These are phyloP conservation scores for Pithys albifrons DNA, from an alignment of 2,113 vertebrate species.

Conservation along the genomic window DNA sequence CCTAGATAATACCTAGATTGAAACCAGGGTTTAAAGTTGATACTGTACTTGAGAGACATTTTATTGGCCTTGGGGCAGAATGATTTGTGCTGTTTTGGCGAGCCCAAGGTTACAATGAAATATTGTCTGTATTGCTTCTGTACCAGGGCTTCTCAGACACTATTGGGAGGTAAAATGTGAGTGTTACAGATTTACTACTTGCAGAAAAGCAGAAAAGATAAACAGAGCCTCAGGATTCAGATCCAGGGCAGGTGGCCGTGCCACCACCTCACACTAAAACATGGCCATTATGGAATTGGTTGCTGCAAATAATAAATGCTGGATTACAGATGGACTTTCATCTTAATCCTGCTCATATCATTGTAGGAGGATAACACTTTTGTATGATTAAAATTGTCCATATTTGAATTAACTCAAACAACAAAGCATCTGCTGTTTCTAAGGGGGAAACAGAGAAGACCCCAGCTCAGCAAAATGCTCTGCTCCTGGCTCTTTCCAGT, in stretches of 20 bases:
- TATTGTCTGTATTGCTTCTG: conserved; percentile 33
- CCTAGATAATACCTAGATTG: background rate
- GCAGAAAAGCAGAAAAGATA: conserved; percentile 17
- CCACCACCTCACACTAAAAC: background rate
- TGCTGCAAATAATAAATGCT: conserved; percentile 46
- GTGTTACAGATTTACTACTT: background rate
- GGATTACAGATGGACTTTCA: conserved; percentile 53
- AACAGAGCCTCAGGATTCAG: background rate
- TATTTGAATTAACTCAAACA: conserved; percentile 49
- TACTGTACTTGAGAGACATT: conserved; percentile 20
- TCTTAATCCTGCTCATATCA: conserved; percentile 44
- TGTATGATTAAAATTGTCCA: conserved; percentile 47
- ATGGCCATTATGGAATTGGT: background rate
- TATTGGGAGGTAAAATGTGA: conserved; percentile 40
- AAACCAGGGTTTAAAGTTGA: conserved; percentile 20
- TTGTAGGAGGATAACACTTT: conserved; percentile 40
- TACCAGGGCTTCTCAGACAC: background rate
- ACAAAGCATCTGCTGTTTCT: background rate
- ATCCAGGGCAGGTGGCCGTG: background rate
- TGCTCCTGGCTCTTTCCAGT: background rate
- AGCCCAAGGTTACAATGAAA: conserved; percentile 52
- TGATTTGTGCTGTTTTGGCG: conserved; percentile 53
- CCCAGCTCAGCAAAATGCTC: background rate
- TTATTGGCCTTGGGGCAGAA: conserved; percentile 39
- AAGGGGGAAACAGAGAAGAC: background rate